phyloP scores from a whole-genome alignment of 2,113 vertebrate species.

The Macaca mulatta region DNA sequence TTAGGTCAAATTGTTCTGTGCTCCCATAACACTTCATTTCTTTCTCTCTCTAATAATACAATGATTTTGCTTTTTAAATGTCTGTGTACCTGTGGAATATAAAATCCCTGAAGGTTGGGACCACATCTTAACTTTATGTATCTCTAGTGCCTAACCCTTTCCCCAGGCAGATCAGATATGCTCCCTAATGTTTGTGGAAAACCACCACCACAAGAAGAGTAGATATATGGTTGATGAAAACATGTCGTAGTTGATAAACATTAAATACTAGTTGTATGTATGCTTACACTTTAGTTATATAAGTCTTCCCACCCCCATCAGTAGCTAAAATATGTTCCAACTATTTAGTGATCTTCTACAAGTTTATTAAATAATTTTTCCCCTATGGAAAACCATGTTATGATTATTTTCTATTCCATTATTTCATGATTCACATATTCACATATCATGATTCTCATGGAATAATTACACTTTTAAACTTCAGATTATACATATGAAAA shows the following conservation, averaged over 20 bases:
- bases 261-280: not conserved
- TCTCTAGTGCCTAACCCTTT: not conserved
- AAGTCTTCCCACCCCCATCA: not conserved
- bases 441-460: not conserved
- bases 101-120: not conserved
- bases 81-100: not conserved
- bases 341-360: not conserved
- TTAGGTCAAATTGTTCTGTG: not conserved
- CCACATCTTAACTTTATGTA: not conserved
- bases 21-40: not conserved
- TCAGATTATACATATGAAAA: not conserved
- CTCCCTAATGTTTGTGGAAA: not conserved
- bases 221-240: not conserved
- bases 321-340: not conserved
- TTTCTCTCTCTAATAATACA: not conserved
- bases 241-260: not conserved
- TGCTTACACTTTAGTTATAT: not conserved
- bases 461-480: slow-evolving; percentile 15
- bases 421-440: not conserved
- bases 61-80: not conserved
- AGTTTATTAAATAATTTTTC: not conserved
- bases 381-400: not conserved
- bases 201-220: not conserved
- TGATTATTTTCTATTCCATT: slow-evolving; percentile 34
- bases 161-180: rapidly evolving